These are phyloP conservation scores for Tetraneura akinire DNA, from an alignment of 1,140 invertebrate genomes.

Conservation along the genomic window DNA sequence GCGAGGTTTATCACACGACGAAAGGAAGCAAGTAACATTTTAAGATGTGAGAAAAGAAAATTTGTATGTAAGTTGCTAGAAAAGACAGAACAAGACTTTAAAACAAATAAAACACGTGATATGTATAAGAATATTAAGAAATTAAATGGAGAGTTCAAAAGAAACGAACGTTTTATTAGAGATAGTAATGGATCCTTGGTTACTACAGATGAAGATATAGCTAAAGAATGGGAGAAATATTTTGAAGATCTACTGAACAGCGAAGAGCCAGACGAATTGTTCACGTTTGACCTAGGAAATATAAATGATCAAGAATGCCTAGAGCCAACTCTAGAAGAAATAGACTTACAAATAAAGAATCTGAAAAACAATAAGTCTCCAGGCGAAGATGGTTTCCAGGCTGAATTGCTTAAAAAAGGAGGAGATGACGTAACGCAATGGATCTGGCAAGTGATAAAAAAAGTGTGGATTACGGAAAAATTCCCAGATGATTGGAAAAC, in stretches of 20 bases:
- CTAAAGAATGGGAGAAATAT: too few species aligned
- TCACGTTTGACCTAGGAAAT: not conserved
- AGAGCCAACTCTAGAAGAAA: constrained; percentile 42
- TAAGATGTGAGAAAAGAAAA: constrained; percentile 52
- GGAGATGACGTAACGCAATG: constrained; percentile 1
- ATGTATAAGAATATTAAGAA: constrained; percentile 39
- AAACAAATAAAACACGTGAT: constrained; percentile 21
- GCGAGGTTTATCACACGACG: constrained; percentile 8
- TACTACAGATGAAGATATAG: constrained; percentile 1
- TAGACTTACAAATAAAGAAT: too few species aligned
- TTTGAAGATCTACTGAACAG: too few species aligned
- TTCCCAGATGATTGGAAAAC: constrained; percentile 55
- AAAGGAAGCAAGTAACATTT: constrained; percentile 46
- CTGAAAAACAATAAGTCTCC: constrained; percentile 54
- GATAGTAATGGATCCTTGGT: constrained; percentile 49
- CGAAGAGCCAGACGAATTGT: too few species aligned
- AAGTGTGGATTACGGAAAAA: constrained; percentile 52
- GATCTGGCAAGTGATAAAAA: constrained; percentile 30
- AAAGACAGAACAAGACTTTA: constrained; percentile 42
- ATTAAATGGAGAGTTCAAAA: constrained; percentile 49
- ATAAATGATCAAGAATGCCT: constrained; percentile 48
- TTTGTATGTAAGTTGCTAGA: constrained; percentile 40
- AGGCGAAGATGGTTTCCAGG: constrained; percentile 54
- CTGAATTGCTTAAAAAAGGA: constrained; percentile 54
- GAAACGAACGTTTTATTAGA: constrained; percentile 43